These are phyloP conservation scores for Ophion slaviceki DNA, from an alignment of 2,888 invertebrate species.

Conservation along the genomic window DNA sequence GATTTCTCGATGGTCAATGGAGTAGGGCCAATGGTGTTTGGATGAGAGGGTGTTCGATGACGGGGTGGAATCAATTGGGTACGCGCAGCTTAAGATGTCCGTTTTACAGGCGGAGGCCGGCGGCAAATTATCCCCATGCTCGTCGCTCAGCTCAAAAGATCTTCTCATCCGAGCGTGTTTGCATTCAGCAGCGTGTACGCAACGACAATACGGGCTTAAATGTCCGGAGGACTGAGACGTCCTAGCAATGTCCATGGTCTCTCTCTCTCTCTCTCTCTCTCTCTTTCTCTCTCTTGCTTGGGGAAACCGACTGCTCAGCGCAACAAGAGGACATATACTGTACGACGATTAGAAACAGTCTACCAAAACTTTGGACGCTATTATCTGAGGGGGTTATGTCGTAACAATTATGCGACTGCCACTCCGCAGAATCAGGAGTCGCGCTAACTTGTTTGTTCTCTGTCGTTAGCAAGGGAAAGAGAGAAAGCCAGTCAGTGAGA, in stretches of 20 bases:
- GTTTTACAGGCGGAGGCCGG: not conserved
- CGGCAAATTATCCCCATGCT: not conserved
- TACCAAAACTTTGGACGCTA: constrained; percentile 82
- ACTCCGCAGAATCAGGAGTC: constrained; percentile 80
- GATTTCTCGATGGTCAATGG: not conserved
- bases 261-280: constrained; percentile 34
- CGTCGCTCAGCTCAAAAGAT: constrained; percentile 47
- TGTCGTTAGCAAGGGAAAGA: constrained; percentile 1
- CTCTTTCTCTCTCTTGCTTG: constrained; percentile 32
- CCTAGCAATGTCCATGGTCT: constrained; percentile 65
- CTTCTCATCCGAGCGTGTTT: constrained; percentile 64
- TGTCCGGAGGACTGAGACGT: constrained; percentile 76
- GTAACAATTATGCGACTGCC: constrained; percentile 83
- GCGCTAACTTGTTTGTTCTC: constrained; percentile 81
- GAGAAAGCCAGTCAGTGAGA: not conserved
- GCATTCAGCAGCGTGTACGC: constrained; percentile 73
- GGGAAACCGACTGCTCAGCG: constrained; percentile 77
- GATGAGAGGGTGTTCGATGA: not conserved
- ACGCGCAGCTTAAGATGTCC: not conserved
- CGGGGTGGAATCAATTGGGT: not conserved
- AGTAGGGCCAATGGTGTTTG: not conserved
- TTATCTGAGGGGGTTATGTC: constrained; percentile 83
- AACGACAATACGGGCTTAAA: constrained; percentile 83
- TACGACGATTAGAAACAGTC: constrained; percentile 76
- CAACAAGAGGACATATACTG: constrained; percentile 44